Evolutionary conservation across 2,113 vertebrate genomes (phyloP), one percentile per base, ranked within the genome.

Genomic region (Pica pica): DNA sequence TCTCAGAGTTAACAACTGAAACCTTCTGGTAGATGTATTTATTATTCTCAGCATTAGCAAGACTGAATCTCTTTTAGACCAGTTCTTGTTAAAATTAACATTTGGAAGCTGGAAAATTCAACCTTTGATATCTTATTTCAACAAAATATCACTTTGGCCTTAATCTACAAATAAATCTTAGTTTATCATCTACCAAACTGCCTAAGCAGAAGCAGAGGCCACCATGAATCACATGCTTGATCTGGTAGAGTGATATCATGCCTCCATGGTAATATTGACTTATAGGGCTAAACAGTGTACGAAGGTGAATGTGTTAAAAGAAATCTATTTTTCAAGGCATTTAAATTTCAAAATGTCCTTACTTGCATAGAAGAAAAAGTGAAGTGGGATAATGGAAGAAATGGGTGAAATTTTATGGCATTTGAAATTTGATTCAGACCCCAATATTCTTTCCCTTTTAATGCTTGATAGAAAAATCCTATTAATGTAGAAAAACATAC

Each of bases 161-260:
- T 86, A 68, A 88, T 90, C 59, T n/a, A 13, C 26, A 63, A 86
- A 50, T 65, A 37, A 76, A 33, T 59, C 49, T 83, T 82, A 46
- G 88, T 90, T 95, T 96, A 92, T 95, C 53, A 96, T 93, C 92
- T 95, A 93, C 93, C 79, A 92, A 71, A 83, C 31, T 56, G 49
- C 79, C 28, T 70, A 28, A 85, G 87, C 47, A 93, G 64, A 94
- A 93, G 79, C 53, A 83, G 87, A 83, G 79, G 60, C 83, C 56
- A 90, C 39, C 20, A 6, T 27, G 56, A 67, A 70, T 73, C 42
- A 82, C 33, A 33, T 33, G 37, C 30, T 65, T 81, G 75, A 81
- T 83, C 22, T 11, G 41, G n/a, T 2, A 23, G 57, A 59, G 52
- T 46, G 64, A 28, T 88, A 44, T 7, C 14, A 18, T 55, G 35